Evolutionary conservation across 1,140 invertebrate species (phyloP), one percentile per base, ranked within the genome.

Genomic region (Plectrocnemia conspersa): DNA sequence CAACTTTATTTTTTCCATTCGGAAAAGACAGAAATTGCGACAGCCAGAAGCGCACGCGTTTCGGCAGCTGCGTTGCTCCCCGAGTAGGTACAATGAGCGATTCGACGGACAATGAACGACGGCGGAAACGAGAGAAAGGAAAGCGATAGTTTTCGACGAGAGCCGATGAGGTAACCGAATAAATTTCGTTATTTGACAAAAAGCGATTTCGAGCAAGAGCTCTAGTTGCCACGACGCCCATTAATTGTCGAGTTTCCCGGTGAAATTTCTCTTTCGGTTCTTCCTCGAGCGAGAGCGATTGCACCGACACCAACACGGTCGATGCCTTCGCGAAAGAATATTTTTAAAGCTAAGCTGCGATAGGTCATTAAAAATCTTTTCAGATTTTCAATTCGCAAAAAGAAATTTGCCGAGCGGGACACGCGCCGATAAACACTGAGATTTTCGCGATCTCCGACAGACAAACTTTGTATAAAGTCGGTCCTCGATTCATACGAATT

Each of bases 51-150:
- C n/a, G n/a, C n/a, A n/a, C n/a, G n/a, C n/a, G n/a, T n/a, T n/a
- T n/a, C n/a, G n/a, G n/a, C n/a, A n/a, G n/a, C n/a, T n/a, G n/a
- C n/a, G n/a, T n/a, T n/a, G n/a, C n/a, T n/a, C n/a, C n/a, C n/a
- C n/a, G n/a, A n/a, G n/a, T n/a, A n/a, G n/a, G n/a, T n/a, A n/a
- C n/a, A n/a, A n/a, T n/a, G n/a, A n/a, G n/a, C n/a, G n/a, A n/a
- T n/a, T n/a, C n/a, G n/a, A n/a, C n/a, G n/a, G n/a, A n/a, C n/a
- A n/a, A 40, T 3, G 10, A 40, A 10, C 21, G 44, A 44, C 55
- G n/a, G n/a, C 47, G 55, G 55, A 52, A 57, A 48, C 52, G 56
- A 52, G 54, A 54, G 49, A 58, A 58, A 48, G 56, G 50, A 58
- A 58, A 54, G 56, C 56, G 56, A 52, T 49, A 52, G 47, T 57